Evolutionary conservation across 2,888 invertebrate species (phyloP).

Genomic region (Acleris cristana): DNA sequence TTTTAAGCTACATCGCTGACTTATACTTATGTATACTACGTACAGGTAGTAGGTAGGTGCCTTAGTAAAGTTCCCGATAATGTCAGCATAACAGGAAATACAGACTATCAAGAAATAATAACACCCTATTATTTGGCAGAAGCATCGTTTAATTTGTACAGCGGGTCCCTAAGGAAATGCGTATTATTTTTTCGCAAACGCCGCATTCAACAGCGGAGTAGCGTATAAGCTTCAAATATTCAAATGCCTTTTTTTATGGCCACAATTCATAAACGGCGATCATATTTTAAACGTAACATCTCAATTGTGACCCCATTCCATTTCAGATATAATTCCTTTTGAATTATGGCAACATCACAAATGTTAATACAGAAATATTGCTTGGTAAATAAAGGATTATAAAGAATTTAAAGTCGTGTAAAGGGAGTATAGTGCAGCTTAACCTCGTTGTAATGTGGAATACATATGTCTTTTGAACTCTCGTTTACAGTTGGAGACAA

Average conservation of each 20-base stretch:
- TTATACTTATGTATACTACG: no score
- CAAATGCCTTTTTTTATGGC: constrained; percentile 43
- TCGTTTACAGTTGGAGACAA: background rate
- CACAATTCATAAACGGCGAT: constrained; percentile 48
- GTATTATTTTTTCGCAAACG: no score
- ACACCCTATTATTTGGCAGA: no score
- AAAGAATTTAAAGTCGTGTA: constrained; percentile 21
- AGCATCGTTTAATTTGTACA: no score
- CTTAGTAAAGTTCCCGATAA: no score
- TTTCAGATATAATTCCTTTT: constrained; percentile 68
- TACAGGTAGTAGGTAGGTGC: no score
- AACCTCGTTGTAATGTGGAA: constrained; percentile 29
- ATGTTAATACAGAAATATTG: constrained; percentile 74
- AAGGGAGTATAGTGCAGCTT: constrained; percentile 17
- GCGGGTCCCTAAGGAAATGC: no score
- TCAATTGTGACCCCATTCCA: constrained; percentile 64
- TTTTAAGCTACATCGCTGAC: no score
- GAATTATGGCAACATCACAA: constrained; percentile 74
- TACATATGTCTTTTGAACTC: constrained; percentile 10
- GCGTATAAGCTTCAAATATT: no score
- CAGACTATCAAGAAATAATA: no score
- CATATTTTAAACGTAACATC: constrained; percentile 67
- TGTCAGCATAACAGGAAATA: no score
- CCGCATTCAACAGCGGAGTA: no score
- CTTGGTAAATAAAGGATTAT: constrained; percentile 58